These are phyloP conservation scores for Hypanus sabinus DNA, from an alignment of 2,113 vertebrate species.

Conservation along the genomic window DNA sequence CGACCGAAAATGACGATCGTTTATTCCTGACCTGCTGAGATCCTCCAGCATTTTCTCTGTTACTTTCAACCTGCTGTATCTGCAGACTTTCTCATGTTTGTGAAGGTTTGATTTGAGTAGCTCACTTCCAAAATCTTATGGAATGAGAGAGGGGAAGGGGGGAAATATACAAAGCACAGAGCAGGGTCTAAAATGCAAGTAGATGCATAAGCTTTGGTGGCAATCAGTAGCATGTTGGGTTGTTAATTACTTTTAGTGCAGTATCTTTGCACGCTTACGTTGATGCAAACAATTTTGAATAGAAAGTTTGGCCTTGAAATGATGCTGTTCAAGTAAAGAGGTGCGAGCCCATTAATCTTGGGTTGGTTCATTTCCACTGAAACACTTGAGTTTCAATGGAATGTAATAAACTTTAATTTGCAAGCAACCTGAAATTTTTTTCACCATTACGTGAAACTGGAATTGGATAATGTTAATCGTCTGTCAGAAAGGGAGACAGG, in stretches of 20 bases:
- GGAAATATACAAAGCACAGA: neutral
- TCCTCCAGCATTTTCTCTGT: too few species aligned
- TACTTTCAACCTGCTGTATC: too few species aligned
- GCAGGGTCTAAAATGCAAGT: neutral
- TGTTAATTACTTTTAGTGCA: neutral
- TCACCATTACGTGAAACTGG: neutral
- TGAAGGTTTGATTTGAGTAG: neutral
- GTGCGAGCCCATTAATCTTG: neutral
- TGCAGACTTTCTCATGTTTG: too few species aligned
- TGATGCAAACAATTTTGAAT: slow-evolving; percentile 3
- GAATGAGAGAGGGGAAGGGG: neutral
- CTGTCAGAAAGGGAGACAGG: neutral
- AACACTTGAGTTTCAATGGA: neutral
- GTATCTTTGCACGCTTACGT: neutral
- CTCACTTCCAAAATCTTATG: neutral
- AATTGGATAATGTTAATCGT: neutral
- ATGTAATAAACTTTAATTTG: neutral
- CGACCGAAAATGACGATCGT: too few species aligned
- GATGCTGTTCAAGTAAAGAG: neutral
- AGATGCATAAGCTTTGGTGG: neutral
- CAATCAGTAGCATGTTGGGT: neutral
- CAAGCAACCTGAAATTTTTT: neutral
- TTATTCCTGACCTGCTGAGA: too few species aligned
- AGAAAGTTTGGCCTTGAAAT: neutral
- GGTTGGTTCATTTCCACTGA: neutral